Evolutionary conservation across 92 coral and sea anemone genomes (phyloP).

Genomic region (Chrysogorgia sp.): DNA sequence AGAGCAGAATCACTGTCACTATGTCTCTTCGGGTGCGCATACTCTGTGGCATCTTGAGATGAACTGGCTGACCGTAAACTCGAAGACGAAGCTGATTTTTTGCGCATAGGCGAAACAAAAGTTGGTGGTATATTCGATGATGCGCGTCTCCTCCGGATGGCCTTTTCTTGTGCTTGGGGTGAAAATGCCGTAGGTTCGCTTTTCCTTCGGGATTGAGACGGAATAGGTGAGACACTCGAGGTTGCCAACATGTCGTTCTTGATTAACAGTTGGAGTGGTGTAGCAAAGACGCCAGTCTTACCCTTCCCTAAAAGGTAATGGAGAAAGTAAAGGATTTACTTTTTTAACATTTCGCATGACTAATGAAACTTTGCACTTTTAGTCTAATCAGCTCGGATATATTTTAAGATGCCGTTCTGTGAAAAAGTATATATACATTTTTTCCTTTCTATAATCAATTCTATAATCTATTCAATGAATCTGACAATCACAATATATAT

Average conservation of each 20-base stretch:
- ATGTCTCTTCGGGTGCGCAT: slow-evolving; percentile 22
- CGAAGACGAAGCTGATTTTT: slow-evolving; percentile 13
- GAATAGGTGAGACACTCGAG: slow-evolving; percentile 13
- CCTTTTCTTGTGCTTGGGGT: slow-evolving; percentile 20
- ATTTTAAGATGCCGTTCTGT: too few species aligned
- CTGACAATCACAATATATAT: too few species aligned
- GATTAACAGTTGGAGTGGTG: slow-evolving; percentile 31
- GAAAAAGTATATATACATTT: too few species aligned
- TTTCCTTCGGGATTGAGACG: slow-evolving; percentile 26
- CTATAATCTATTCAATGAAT: too few species aligned
- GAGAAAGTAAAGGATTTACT: neutral
- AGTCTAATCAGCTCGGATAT: too few species aligned
- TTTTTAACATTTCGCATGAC: neutral
- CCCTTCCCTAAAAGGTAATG: slow-evolving; percentile 1
- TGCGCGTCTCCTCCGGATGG: slow-evolving; percentile 32
- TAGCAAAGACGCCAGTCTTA: slow-evolving; percentile 36
- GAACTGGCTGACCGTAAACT: slow-evolving; percentile 34
- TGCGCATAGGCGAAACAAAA: neutral
- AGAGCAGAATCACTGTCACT: slow-evolving; percentile 44
- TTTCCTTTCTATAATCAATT: too few species aligned
- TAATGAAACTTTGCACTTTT: neutral
- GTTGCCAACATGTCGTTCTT: slow-evolving; percentile 26
- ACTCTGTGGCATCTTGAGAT: slow-evolving; percentile 23
- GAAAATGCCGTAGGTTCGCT: slow-evolving; percentile 40
- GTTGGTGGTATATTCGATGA: slow-evolving; percentile 31